phyloP scores from a whole-genome alignment of 2,113 vertebrate genomes.

The Neomonachus schauinslandi region DNA sequence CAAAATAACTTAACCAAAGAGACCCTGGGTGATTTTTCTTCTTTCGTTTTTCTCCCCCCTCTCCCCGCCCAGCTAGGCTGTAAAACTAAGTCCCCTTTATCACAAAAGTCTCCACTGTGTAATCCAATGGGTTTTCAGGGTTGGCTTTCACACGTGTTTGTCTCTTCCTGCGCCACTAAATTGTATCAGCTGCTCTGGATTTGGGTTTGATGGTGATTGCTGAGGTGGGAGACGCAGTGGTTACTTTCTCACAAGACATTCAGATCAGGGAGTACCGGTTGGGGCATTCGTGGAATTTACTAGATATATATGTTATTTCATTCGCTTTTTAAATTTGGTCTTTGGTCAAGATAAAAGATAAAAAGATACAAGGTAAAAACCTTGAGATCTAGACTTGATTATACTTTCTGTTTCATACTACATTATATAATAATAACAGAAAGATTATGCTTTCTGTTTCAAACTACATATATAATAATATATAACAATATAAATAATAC shows the following conservation, averaged over 20 bases:
- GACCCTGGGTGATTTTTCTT: slow-evolving; percentile 70
- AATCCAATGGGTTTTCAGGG: slow-evolving; percentile 55
- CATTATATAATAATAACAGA: neutral
- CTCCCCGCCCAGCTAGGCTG: neutral
- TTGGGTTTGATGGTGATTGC: slow-evolving; percentile 48
- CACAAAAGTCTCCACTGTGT: slow-evolving; percentile 50
- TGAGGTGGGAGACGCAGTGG: slow-evolving; percentile 51
- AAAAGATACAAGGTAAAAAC: slow-evolving; percentile 12
- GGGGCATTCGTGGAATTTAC: neutral
- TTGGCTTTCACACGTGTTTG: slow-evolving; percentile 57
- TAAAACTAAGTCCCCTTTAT: slow-evolving; percentile 76
- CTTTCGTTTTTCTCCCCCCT: slow-evolving; percentile 49
- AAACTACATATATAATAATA: too few relatives aligned
- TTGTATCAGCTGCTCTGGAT: slow-evolving; percentile 70
- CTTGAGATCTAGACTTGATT: neutral
- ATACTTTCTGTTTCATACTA: neutral
- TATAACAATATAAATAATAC: too few relatives aligned
- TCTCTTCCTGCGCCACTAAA: slow-evolving; percentile 68
- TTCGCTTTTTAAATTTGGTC: neutral
- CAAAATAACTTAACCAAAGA: slow-evolving; percentile 80
- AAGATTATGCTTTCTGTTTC: too few relatives aligned
- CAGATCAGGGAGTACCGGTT: neutral
- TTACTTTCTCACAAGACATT: neutral
- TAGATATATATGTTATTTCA: neutral
- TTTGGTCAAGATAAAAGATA: neutral